These are phyloP conservation scores for Neodiprion virginianus DNA, from an alignment of 1,140 invertebrate species.

Conservation along the genomic window DNA sequence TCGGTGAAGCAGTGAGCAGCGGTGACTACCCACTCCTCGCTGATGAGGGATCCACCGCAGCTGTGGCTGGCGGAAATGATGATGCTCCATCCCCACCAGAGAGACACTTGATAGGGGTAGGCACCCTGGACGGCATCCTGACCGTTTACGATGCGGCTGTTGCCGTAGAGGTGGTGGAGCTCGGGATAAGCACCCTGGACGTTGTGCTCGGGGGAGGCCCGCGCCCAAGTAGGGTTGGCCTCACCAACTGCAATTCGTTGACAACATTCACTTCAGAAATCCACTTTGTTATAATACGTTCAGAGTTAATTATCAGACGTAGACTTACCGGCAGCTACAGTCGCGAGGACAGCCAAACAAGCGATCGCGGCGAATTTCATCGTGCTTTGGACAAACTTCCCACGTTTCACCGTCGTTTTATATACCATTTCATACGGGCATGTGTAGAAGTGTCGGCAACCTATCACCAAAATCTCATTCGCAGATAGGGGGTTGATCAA, in stretches of 20 bases:
- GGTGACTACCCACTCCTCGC: constrained; percentile 62
- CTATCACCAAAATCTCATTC: too few species aligned
- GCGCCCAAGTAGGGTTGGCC: too few species aligned
- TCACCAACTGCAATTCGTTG: too few species aligned
- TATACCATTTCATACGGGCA: too few species aligned
- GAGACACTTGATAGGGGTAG: constrained; percentile 62
- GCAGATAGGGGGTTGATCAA: too few species aligned
- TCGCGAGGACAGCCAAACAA: background rate
- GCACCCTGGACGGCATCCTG: constrained; percentile 45
- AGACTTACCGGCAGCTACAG: background rate
- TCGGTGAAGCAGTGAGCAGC: constrained; percentile 63
- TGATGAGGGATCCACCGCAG: constrained; percentile 66
- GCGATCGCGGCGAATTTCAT: constrained; percentile 3
- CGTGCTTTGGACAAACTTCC: background rate
- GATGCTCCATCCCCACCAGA: constrained; percentile 50
- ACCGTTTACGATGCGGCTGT: constrained; percentile 59
- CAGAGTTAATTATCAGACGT: too few species aligned
- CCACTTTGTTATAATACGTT: too few species aligned
- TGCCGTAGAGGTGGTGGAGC: constrained; percentile 1
- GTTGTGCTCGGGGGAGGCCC: too few species aligned
- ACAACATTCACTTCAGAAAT: too few species aligned
- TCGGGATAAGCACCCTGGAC: background rate
- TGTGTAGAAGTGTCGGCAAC: too few species aligned
- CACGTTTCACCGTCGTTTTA: too few species aligned
- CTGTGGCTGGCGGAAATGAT: constrained; percentile 47